Percentiles rank a stretch among this genome's conserved stretches.
phyloP scores from a whole-genome alignment of 2,113 vertebrate species.

The Fregata magnificens region DNA sequence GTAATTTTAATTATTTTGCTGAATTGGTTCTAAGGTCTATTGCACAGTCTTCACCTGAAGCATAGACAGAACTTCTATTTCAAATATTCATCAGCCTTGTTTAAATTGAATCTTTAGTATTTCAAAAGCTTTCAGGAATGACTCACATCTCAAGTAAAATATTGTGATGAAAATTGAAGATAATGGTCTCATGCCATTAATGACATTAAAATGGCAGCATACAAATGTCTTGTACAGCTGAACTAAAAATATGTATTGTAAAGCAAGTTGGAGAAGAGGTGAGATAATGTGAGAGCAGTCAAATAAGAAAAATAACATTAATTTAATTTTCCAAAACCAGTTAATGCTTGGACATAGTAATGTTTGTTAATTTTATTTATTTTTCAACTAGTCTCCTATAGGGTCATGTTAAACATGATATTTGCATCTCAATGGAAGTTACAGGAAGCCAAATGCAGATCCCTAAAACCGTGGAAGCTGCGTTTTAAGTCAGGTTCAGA shows the following conservation, averaged over 20 bases:
- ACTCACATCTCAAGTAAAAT: not conserved
- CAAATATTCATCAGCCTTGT: not conserved
- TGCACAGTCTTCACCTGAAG: not conserved
- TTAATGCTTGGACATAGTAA: not conserved
- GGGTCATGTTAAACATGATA: not conserved
- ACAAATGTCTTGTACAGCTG: not conserved
- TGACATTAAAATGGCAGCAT: not conserved
- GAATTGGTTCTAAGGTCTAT: not conserved
- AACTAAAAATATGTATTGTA: not conserved
- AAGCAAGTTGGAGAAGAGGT: not conserved
- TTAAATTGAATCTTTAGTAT: conserved; percentile 3
- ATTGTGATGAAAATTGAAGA: not conserved
- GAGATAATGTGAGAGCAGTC: not conserved
- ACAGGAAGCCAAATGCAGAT: not conserved
- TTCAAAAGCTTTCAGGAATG: not conserved
- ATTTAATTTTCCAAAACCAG: not conserved
- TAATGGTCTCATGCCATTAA: not conserved
- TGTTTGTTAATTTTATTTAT: not conserved
- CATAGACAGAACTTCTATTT: not conserved
- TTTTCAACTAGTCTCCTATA: not conserved
- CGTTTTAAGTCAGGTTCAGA: not conserved
- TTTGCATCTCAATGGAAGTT: not conserved
- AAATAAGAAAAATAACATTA: not conserved
- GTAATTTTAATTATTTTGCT: conserved; percentile 15
- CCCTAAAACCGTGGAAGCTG: not conserved